phyloP scores from a whole-genome alignment of 2,888 invertebrate genomes.

The Catocala sponsa region DNA sequence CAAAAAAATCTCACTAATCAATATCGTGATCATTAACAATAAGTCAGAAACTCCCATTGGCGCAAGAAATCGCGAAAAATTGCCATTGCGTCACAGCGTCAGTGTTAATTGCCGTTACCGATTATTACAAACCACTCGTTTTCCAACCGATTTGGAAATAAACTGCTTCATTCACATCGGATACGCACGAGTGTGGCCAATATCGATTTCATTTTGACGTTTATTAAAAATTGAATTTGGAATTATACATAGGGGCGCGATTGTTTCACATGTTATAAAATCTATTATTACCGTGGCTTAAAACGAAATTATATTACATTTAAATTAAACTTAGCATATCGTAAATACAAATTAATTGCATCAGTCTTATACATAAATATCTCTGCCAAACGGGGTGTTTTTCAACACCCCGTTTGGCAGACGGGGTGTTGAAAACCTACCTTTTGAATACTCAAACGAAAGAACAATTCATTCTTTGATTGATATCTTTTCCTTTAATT shows the following conservation, averaged over 20 bases:
- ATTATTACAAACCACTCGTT: constrained; percentile 78
- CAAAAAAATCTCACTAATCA: constrained; percentile 30
- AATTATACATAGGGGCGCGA: constrained; percentile 2
- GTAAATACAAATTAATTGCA: too few species aligned
- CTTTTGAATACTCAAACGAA: too few species aligned
- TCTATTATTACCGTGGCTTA: too few species aligned
- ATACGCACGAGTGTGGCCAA: constrained; percentile 52
- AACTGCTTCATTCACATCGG: constrained; percentile 53
- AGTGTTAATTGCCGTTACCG: constrained; percentile 76
- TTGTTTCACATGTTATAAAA: background rate
- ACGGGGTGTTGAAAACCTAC: too few species aligned
- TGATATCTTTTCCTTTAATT: too few species aligned
- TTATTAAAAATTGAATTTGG: constrained; percentile 25
- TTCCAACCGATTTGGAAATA: constrained; percentile 70
- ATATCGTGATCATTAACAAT: constrained; percentile 81
- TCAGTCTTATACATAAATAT: too few species aligned
- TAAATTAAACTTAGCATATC: too few species aligned
- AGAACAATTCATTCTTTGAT: too few species aligned
- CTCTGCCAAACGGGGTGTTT: too few species aligned
- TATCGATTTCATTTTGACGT: constrained; percentile 41
- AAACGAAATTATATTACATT: too few species aligned
- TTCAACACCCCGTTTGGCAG: too few species aligned
- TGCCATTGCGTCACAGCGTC: constrained; percentile 73
- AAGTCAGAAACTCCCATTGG: constrained; percentile 72
- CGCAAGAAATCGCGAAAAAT: constrained; percentile 79